Evolutionary conservation across 2,797 vertebrate species (phyloP).

Genomic region (Sebastes trivittatus): DNA sequence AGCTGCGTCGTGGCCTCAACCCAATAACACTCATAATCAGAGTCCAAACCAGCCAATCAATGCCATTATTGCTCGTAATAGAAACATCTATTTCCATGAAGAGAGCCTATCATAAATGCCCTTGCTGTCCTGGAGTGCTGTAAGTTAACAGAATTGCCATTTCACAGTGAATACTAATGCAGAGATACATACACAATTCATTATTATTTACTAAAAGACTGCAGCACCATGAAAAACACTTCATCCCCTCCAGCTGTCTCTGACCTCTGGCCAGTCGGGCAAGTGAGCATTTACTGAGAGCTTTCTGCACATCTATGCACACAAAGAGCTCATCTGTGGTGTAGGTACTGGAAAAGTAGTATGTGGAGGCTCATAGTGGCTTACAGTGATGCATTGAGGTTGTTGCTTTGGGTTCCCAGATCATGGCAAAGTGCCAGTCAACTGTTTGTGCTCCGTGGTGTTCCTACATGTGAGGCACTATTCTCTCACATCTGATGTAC

Average conservation of each 20-base stretch:
- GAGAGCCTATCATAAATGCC: slow-evolving; percentile 1
- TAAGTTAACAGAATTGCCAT: background rate
- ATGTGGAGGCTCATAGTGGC: background rate
- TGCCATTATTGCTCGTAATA: slow-evolving; percentile 23
- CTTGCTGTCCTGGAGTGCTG: slow-evolving; percentile 16
- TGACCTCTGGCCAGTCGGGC: background rate
- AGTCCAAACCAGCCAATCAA: slow-evolving; percentile 44
- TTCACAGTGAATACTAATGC: background rate
- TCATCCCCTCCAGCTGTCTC: background rate
- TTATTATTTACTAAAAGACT: background rate
- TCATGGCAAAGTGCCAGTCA: background rate
- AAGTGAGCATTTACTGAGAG: background rate
- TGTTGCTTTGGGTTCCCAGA: background rate
- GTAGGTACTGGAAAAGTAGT: background rate
- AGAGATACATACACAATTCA: background rate
- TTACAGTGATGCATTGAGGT: background rate
- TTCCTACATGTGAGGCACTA: background rate
- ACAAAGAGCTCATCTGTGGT: background rate
- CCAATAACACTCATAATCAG: slow-evolving; percentile 42
- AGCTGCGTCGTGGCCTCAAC: slow-evolving; percentile 25
- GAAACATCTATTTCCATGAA: slow-evolving; percentile 47
- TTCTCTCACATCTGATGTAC: background rate
- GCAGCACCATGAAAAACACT: background rate
- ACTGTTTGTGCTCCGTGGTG: background rate
- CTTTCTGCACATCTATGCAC: background rate